Evolutionary conservation across 2,888 invertebrate genomes (phyloP), one percentile per base, ranked within the genome.

Genomic region (Chromoteleia sp.): DNA sequence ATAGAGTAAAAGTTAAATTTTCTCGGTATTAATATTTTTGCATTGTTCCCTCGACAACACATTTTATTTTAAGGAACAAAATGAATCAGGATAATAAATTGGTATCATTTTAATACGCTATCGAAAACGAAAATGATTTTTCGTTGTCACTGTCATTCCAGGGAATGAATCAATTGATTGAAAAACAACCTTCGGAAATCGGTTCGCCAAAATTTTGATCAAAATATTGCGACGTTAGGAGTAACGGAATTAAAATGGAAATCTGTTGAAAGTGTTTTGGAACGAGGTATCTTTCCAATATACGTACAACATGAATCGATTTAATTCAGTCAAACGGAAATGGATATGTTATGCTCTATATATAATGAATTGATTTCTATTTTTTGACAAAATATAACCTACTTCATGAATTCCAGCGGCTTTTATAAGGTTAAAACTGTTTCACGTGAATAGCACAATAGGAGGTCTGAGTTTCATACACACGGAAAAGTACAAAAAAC

Each of bases 301-400:
- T 68, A 43, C 41, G 43, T 52, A 30, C 54, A 41, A 39, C 61
- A 56, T 33, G 43, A 74, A 81, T 81, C 68, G 81, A 81, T 81
- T 77, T 73, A 67, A 77, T 71, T 74, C 77, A 81, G 73, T 81
- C 74, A 74, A 73, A 76, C 65, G 68, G 68, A 77, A 81, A 79
- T 73, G 68, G 61, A 68, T 81, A 71, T 68, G 81, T 78, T 82
- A 82, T 82, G 81, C 81, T 82, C 81, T 73, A 82, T 82, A 78
- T 82, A 82, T 82, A 82, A 78, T 78, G 59, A 82, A 82, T 78
- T 76, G 77, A 74, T 82, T 82, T 78, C 81, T 82, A 82, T 82
- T 82, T 78, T 82, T 74, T 82, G 77, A 74, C 77, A 82, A 78
- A 82, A 82, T 82, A 77, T 81, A 82, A 82, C 71, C 81, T 74